phyloP scores from a whole-genome alignment of 64 coral and sea anemone genomes.

The Pocillopora damicornis region DNA sequence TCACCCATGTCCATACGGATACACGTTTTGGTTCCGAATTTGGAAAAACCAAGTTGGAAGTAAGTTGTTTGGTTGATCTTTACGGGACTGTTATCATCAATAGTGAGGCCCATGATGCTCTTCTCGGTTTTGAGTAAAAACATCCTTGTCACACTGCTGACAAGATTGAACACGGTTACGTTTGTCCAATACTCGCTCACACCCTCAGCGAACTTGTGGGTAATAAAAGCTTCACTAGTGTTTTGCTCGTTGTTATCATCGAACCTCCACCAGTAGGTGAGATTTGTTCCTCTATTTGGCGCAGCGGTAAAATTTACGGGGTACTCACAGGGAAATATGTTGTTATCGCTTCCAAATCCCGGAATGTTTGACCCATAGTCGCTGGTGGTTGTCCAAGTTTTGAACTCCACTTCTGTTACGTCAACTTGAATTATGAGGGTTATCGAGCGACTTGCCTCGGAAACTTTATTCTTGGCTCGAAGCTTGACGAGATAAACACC shows the following conservation, averaged over 20 bases:
- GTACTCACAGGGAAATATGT: conserved; percentile 66
- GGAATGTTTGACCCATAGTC: conserved; percentile 45
- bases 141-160: conserved; percentile 3
- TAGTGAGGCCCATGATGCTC: conserved; percentile 28
- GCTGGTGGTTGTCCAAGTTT: conserved; percentile 45
- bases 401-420: conserved; percentile 27
- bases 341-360: conserved; percentile 11
- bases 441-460: not conserved
- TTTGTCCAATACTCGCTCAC: conserved; percentile 3
- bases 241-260: conserved; percentile 18
- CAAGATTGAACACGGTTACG: conserved; percentile 55
- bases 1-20: conserved; percentile 55
- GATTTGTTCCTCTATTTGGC: conserved; percentile 53
- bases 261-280: conserved; percentile 48
- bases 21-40: conserved; percentile 59
- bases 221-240: not conserved
- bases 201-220: conserved; percentile 32
- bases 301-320: conserved; percentile 53
- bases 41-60: conserved; percentile 44
- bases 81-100: conserved; percentile 38
- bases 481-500: conserved; percentile 26
- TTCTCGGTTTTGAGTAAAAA: conserved; percentile 27
- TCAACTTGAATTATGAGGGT: conserved; percentile 47
- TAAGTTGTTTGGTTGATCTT: conserved; percentile 32
- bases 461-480: conserved; percentile 64